Percentiles rank a stretch among this genome's conserved stretches.
These are phyloP conservation scores for Danaus chrysippus DNA, from an alignment of 2,888 invertebrate species.

Conservation along the genomic window DNA sequence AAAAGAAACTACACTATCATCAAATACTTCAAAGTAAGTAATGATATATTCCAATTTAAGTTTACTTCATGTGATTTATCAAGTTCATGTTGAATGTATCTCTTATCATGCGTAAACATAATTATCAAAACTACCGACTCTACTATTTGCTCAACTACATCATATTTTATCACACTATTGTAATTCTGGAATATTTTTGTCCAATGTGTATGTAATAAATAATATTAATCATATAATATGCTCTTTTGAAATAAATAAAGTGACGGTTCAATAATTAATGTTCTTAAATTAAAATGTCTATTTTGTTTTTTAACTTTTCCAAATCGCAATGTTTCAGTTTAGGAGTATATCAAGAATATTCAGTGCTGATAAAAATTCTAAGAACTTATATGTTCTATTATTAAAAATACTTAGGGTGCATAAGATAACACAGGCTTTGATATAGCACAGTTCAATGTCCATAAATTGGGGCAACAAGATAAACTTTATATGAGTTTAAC, in stretches of 20 bases:
- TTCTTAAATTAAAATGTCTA: too few relatives aligned
- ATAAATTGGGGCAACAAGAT: neutral
- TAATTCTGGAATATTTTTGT: neutral
- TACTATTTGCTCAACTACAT: neutral
- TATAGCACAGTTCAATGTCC: neutral
- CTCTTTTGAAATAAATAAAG: too few relatives aligned
- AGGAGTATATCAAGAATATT: neutral
- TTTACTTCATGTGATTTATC: neutral
- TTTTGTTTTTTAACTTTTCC: too few relatives aligned
- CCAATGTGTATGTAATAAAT: neutral
- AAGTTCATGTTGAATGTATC: neutral
- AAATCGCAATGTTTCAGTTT: too few relatives aligned
- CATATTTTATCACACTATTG: neutral
- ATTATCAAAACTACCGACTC: constrained; percentile 1
- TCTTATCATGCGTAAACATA: constrained; percentile 5
- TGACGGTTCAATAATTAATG: too few relatives aligned
- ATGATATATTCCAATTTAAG: neutral
- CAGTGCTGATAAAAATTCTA: neutral
- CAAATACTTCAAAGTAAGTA: neutral
- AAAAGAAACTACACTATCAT: too few relatives aligned
- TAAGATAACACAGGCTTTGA: neutral
- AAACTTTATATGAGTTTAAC: neutral
- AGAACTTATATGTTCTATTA: neutral
- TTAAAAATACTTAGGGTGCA: neutral
- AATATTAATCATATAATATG: too few relatives aligned